Evolutionary conservation across 2,888 invertebrate genomes (phyloP).

Genomic region (Nowickia ferox): DNA sequence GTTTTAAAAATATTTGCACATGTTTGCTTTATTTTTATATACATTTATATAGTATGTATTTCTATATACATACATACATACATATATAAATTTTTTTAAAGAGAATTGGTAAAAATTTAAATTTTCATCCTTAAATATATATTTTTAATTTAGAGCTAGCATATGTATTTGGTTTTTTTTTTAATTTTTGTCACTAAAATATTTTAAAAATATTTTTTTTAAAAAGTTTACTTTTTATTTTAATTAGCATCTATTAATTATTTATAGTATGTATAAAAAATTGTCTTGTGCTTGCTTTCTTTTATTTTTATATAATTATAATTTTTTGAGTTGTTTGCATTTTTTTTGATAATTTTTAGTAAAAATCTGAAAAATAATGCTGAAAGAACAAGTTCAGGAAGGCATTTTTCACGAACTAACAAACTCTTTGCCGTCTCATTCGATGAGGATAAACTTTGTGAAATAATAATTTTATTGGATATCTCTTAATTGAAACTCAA

Average conservation of each 20-base stretch:
- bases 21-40: conserved; percentile 38
- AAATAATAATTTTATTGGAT: no score
- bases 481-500: no score
- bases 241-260: conserved; percentile 62
- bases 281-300: conserved; percentile 68
- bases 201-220: conserved; percentile 56
- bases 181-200: conserved; percentile 40
- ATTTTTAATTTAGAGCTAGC: conserved; percentile 54
- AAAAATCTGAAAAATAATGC: conserved; percentile 14
- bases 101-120: conserved; percentile 62
- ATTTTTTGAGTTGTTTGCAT: conserved; percentile 62
- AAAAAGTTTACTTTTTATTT: conserved; percentile 44
- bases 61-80: no score
- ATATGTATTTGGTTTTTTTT: conserved; percentile 21
- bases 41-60: conserved; percentile 3
- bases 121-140: conserved; percentile 10
- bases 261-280: conserved; percentile 66
- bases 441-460: no score
- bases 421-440: no score
- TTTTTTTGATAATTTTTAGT: conserved; percentile 37
- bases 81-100: conserved; percentile 18
- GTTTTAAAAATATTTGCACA: conserved; percentile 64
- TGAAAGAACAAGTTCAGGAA: conserved; percentile 26
- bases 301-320: not conserved
- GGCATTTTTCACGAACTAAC: not conserved